Evolutionary conservation across 2,113 vertebrate species (phyloP).

Genomic region (Leptobrachium ailaonicum): DNA sequence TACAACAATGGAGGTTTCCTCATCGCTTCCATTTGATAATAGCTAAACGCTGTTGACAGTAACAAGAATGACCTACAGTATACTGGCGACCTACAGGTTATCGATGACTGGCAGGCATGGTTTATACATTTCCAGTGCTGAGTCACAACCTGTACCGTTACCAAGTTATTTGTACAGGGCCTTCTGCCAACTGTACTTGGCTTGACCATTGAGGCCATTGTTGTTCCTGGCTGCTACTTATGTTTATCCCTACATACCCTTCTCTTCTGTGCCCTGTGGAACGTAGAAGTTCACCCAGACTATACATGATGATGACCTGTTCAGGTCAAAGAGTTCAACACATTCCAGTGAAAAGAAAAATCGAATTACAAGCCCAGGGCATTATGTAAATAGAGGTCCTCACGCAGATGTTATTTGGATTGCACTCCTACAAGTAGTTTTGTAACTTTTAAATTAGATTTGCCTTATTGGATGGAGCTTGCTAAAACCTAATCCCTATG

Average conservation of each 20-base stretch:
- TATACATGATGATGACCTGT: constrained; percentile 2
- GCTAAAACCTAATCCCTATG: no score
- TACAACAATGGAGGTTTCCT: not conserved
- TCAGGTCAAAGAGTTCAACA: not conserved
- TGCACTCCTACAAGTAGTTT: not conserved
- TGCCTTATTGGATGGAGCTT: not conserved
- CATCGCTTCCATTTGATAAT: not conserved
- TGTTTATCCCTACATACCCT: constrained; percentile 22
- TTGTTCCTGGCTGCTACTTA: constrained; percentile 16
- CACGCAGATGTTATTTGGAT: not conserved
- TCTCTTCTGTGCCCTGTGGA: not conserved
- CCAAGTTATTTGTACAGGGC: constrained; percentile 15
- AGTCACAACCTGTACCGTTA: constrained; percentile 21
- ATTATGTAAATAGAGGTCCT: not conserved
- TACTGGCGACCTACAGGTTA: constrained; percentile 10
- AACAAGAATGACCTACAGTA: not conserved
- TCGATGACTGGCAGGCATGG: constrained; percentile 18
- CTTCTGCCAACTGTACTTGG: constrained; percentile 9
- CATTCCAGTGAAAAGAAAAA: not conserved
- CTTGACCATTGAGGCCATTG: constrained; percentile 23
- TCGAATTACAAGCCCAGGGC: not conserved
- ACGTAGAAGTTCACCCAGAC: not conserved
- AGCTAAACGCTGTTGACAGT: not conserved
- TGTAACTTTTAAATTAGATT: not conserved
- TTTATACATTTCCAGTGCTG: constrained; percentile 1